phyloP scores from a whole-genome alignment of 2,113 vertebrate genomes.

The Hippocampus zosterae region DNA sequence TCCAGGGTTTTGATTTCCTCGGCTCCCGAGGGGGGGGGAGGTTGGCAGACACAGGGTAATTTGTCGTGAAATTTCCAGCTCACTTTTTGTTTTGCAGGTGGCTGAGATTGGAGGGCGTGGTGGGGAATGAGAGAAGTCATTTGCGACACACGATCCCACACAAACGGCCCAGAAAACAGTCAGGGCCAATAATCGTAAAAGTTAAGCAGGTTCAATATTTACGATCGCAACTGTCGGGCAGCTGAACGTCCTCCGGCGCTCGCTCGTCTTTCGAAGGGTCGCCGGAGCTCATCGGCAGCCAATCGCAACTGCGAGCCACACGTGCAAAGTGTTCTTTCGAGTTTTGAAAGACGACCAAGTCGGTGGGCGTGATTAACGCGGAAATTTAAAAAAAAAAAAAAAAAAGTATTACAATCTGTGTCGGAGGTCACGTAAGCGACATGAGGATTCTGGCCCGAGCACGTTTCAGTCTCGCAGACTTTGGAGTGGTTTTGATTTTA shows the following conservation, averaged over 20 bases:
- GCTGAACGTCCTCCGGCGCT: too few relatives aligned
- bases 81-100: slow-evolving; percentile 76
- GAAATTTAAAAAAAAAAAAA: background rate
- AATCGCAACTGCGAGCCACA: background rate
- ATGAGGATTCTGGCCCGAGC: slow-evolving; percentile 45
- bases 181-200: too few relatives aligned
- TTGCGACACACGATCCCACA: slow-evolving; percentile 57
- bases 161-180: too few relatives aligned
- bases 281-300: too few relatives aligned
- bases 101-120: slow-evolving; percentile 67
- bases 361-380: background rate
- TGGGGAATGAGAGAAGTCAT: slow-evolving; percentile 72
- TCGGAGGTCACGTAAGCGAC: slow-evolving; percentile 43
- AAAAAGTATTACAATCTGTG: slow-evolving; percentile 11
- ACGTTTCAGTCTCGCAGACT: slow-evolving; percentile 51
- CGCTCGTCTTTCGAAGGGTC: too few relatives aligned
- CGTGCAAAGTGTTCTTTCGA: background rate
- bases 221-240: too few relatives aligned
- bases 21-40: slow-evolving; percentile 62
- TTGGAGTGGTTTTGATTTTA: slow-evolving; percentile 62
- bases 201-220: too few relatives aligned
- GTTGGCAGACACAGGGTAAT: slow-evolving; percentile 72
- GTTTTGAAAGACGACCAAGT: background rate
- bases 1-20: slow-evolving; percentile 62
- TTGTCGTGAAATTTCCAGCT: slow-evolving; percentile 77